Conservation (phyloP, 2,113 vertebrate genomes). For the Eudyptes chrysolophus region DNA sequence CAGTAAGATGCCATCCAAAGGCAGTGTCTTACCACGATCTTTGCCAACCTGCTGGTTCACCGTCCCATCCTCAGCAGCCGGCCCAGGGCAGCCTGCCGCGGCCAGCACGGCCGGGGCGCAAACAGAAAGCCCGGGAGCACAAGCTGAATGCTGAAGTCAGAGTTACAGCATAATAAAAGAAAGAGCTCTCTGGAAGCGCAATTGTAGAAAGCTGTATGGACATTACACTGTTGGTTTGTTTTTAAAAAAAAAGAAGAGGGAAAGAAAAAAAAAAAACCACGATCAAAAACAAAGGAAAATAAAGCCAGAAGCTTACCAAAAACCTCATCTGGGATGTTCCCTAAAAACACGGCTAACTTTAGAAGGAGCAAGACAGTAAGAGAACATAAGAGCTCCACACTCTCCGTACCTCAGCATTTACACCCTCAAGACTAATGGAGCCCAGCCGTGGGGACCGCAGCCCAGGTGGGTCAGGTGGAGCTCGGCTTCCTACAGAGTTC, state of each 20-base stretch:
- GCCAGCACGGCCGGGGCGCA: not conserved
- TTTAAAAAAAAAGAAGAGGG: not conserved
- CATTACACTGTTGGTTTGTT: accelerated
- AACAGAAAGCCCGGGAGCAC: accelerated
- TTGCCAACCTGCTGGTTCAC: not conserved
- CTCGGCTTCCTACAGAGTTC: not conserved
- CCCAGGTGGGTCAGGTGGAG: not conserved
- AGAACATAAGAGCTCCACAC: accelerated
- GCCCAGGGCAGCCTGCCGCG: not conserved
- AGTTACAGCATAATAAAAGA: accelerated
- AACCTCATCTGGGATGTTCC: accelerated
- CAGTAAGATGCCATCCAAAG: not conserved
- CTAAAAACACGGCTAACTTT: accelerated
- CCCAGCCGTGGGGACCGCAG: not conserved
- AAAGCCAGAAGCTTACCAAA: not conserved
- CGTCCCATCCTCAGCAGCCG: not conserved
- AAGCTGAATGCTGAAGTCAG: not conserved
- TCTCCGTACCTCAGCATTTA: accelerated
- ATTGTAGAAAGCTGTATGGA: accelerated
- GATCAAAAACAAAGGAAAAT: not conserved
- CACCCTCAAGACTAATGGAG: not conserved
- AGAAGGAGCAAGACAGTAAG: accelerated
- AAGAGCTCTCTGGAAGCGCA: not conserved
- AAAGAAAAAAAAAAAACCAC: not conserved
- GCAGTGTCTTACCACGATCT: not conserved